Conservation (phyloP, 1,140 invertebrate genomes). For the Probaryconus sp. region DNA sequence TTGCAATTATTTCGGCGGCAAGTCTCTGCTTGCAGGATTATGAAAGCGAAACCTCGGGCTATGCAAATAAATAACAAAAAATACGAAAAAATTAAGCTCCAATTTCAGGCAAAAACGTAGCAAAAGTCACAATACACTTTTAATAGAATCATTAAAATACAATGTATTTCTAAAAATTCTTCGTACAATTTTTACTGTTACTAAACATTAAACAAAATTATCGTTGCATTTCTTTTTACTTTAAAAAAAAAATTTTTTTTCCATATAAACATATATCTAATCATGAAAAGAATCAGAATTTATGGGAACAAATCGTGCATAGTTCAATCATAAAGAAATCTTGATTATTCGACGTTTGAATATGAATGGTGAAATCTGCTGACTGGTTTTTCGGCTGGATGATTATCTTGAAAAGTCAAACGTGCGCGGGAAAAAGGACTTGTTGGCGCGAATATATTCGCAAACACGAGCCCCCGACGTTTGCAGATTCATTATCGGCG, state of each 20-base stretch:
- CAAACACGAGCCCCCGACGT: conserved; percentile 21
- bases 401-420: background rate
- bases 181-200: too few species aligned
- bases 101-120: conserved; percentile 20
- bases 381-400: background rate
- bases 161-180: too few species aligned
- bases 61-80: conserved; percentile 48
- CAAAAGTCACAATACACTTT: conserved; percentile 21
- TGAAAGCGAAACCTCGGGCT: conserved; percentile 35
- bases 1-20: conserved; percentile 44
- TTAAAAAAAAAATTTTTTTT: too few species aligned
- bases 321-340: too few species aligned
- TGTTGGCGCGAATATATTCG: conserved; percentile 22
- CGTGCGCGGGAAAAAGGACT: background rate
- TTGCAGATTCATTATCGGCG: conserved; percentile 35
- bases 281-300: too few species aligned
- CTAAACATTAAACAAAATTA: conserved; percentile 10
- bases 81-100: conserved; percentile 35
- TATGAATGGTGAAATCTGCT: too few species aligned
- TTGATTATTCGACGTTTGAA: too few species aligned
- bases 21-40: conserved; percentile 42
- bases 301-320: conserved; percentile 3
- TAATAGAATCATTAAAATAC: conserved; percentile 32
- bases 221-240: background rate
- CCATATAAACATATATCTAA: too few species aligned